Base-by-base conservation (phyloP, 2,797 vertebrate genomes). In the Propithecus perrieri region DNA sequence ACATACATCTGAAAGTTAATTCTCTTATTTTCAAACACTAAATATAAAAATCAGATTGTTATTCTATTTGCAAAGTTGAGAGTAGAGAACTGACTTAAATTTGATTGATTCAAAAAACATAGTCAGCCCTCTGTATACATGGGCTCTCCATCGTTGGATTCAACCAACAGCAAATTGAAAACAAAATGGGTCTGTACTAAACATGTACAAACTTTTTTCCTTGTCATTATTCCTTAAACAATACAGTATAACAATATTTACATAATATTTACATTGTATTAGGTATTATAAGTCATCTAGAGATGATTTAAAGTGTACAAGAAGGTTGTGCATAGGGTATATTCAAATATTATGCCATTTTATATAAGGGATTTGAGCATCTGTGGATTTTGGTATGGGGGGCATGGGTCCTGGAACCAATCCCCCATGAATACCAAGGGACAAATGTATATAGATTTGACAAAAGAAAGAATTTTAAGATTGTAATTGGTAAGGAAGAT, bases 31-130 rank as follows among this genome's bases (percentile, higher is more conserved):
- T 93, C 35, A 79, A 63, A 53, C 76, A 24, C 20, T 81, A 89
- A 96, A 48, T 86, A 12, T 88, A 88, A 89, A 88, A 76, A 57
- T 90, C n/a, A 41, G 35, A 78, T 9, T 43, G 30, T 10, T 85
- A 55, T 53, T 74, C 33, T 67, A n/a, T 88, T 86, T 72, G 85
- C 71, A 48, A 96, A 65, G 20, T 50, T 95, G 53, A 95, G 26
- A 74, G 13, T 72, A 13, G 33, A 81, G n/a, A 96, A 55, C 13
- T 85, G 48, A 85, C 8, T 33, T 88, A 85, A 59, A 85, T 85
- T 88, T 91, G 76, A 89, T 61, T 75, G 89, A 74, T 84, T 69
- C 17, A 95, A 94, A 94, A 92, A 74, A 41, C 22, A n/a, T 30
- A 75, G 43, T 75, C 43, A 11, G 43, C 22, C n/a, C 50, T 78